A percentile compares a stretch with the other conserved stretches of the same genome.
Evolutionary conservation across 2,888 invertebrate species (phyloP).

Genomic region (Drosophila imparisetae): DNA sequence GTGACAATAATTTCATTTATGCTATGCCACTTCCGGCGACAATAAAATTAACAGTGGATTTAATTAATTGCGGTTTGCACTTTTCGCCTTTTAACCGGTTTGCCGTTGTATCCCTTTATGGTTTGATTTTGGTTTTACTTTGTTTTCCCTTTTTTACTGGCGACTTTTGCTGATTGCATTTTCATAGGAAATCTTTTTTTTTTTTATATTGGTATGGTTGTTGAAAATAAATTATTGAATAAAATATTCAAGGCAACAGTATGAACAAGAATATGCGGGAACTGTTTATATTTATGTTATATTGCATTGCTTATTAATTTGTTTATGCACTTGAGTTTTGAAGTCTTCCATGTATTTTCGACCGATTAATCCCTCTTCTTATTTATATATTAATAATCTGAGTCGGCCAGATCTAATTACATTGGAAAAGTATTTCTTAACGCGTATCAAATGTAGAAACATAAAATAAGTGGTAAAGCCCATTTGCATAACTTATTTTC

Average conservation of each 20-base stretch:
- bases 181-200: slow-evolving; percentile 48
- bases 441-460: not conserved
- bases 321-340: not conserved
- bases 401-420: not conserved
- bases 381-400: not conserved
- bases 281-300: not conserved
- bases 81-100: slow-evolving; percentile 53
- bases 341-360: not conserved
- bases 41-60: slow-evolving; percentile 64
- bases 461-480: not conserved
- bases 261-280: not conserved
- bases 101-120: slow-evolving; percentile 14
- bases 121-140: slow-evolving; percentile 25
- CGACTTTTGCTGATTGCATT: slow-evolving; percentile 53
- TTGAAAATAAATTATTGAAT: slow-evolving; percentile 54
- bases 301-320: slow-evolving; percentile 1
- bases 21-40: slow-evolving; percentile 64
- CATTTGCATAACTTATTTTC: not conserved
- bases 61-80: slow-evolving; percentile 65
- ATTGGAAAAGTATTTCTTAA: not conserved
- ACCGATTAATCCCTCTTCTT: not conserved
- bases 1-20: slow-evolving; percentile 59
- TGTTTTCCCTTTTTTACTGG: slow-evolving; percentile 11
- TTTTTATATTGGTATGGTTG: slow-evolving; percentile 33
- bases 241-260: slow-evolving; percentile 24